Percentiles rank a stretch among this genome's conserved stretches.
Conservation (phyloP, 2,888 invertebrate genomes). For the Leucophenga montana region DNA sequence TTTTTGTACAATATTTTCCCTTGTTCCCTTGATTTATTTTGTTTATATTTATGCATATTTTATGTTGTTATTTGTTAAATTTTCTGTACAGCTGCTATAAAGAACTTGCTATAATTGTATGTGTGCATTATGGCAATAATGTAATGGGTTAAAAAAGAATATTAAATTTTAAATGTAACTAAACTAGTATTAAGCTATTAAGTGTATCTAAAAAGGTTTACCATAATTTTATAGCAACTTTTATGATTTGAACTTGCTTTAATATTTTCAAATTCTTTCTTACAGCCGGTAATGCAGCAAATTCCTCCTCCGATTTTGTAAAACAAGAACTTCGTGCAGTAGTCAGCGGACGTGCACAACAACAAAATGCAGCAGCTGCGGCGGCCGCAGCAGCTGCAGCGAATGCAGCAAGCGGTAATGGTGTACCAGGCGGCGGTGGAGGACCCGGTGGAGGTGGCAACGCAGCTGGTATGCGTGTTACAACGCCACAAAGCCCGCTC, state of each 20-base stretch:
- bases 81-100: neutral
- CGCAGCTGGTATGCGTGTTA: slow-evolving; percentile 56
- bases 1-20: neutral
- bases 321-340: slow-evolving; percentile 92
- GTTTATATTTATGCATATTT: neutral
- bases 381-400: slow-evolving; percentile 37
- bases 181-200: slow-evolving; percentile 38
- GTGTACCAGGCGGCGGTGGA: slow-evolving; percentile 58
- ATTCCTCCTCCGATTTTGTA: slow-evolving; percentile 88
- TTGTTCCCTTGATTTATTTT: neutral
- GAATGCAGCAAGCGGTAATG: slow-evolving; percentile 44
- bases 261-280: slow-evolving; percentile 33
- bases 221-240: neutral
- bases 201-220: neutral
- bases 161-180: slow-evolving; percentile 51
- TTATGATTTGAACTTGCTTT: neutral
- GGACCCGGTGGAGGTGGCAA: slow-evolving; percentile 52
- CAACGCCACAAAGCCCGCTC: slow-evolving; percentile 72
- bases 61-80: neutral
- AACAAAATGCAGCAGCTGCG: slow-evolving; percentile 69
- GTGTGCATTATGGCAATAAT: no score
- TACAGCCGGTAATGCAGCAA: slow-evolving; percentile 70
- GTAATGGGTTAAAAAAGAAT: no score
- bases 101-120: neutral
- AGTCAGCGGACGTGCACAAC: slow-evolving; percentile 86